These are phyloP conservation scores for Dynastes maya DNA, from an alignment of 2,888 invertebrate genomes.

Conservation along the genomic window DNA sequence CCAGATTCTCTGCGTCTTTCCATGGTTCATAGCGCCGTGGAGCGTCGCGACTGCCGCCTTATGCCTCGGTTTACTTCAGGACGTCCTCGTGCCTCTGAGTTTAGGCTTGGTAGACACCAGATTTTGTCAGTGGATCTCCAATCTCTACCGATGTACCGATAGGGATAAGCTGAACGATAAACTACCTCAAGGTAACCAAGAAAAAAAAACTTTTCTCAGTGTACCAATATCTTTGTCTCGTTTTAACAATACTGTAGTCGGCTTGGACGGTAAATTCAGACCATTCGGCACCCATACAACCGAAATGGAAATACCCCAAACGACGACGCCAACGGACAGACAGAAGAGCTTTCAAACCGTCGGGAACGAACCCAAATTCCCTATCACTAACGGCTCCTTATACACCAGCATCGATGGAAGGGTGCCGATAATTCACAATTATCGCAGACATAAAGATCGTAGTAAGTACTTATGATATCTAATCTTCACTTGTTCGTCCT, in stretches of 20 bases:
- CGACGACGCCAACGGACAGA: constrained; percentile 64
- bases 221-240: too few relatives aligned
- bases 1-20: constrained; percentile 73
- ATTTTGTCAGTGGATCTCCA: constrained; percentile 74
- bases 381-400: constrained; percentile 75
- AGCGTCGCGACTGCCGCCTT: constrained; percentile 73
- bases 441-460: constrained; percentile 67
- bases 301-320: constrained; percentile 65
- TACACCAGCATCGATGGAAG: constrained; percentile 72
- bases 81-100: constrained; percentile 74
- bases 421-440: constrained; percentile 72
- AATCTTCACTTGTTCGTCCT: background rate
- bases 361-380: constrained; percentile 74
- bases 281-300: constrained; percentile 71
- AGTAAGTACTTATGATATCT: constrained; percentile 32
- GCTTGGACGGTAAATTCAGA: constrained; percentile 76
- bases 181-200: constrained; percentile 67
- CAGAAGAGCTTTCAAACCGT: constrained; percentile 64
- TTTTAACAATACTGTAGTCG: constrained; percentile 64
- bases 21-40: constrained; percentile 71
- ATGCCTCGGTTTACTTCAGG: constrained; percentile 75
- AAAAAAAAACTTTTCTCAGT: background rate
- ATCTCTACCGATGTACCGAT: constrained; percentile 70
- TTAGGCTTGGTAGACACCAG: constrained; percentile 75
- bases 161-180: constrained; percentile 66